phyloP scores from a whole-genome alignment of 1,140 invertebrate genomes.

The Trissolcus basalis region DNA sequence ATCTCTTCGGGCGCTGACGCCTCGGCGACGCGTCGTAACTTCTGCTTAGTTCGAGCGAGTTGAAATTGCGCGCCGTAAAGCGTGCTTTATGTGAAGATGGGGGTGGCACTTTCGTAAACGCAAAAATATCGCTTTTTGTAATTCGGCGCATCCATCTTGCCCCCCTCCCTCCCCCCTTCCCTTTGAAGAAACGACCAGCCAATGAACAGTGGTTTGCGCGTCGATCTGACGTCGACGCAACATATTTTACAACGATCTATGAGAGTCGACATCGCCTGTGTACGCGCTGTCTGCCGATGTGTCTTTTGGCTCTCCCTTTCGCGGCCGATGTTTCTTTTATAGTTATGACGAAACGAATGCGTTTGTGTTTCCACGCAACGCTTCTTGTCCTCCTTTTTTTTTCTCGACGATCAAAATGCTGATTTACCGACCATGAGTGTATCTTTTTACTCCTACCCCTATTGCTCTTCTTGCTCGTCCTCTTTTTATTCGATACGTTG shows the following conservation, averaged over 20 bases:
- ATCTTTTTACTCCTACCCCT: too few relatives aligned
- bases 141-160: conserved; percentile 66
- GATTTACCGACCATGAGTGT: too few relatives aligned
- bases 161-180: conserved; percentile 10
- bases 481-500: too few relatives aligned
- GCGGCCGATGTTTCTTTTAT: conserved; percentile 45
- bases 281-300: conserved; percentile 34
- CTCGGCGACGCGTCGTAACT: conserved; percentile 45
- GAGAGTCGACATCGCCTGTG: conserved; percentile 31
- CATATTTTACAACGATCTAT: conserved; percentile 49
- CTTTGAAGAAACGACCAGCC: background rate
- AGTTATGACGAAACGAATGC: conserved; percentile 32
- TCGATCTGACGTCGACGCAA: conserved; percentile 52
- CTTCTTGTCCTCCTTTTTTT: background rate
- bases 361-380: conserved; percentile 7
- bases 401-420: too few relatives aligned
- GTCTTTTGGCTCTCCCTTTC: conserved; percentile 21
- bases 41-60: conserved; percentile 60
- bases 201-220: conserved; percentile 30
- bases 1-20: conserved; percentile 6
- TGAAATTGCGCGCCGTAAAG: conserved; percentile 68
- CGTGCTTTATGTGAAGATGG: conserved; percentile 61
- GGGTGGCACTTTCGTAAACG: conserved; percentile 61
- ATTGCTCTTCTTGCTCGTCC: too few relatives aligned
- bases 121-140: conserved; percentile 69